Conservation (phyloP, 2,888 invertebrate species). For the Lochmaea crataegi region DNA sequence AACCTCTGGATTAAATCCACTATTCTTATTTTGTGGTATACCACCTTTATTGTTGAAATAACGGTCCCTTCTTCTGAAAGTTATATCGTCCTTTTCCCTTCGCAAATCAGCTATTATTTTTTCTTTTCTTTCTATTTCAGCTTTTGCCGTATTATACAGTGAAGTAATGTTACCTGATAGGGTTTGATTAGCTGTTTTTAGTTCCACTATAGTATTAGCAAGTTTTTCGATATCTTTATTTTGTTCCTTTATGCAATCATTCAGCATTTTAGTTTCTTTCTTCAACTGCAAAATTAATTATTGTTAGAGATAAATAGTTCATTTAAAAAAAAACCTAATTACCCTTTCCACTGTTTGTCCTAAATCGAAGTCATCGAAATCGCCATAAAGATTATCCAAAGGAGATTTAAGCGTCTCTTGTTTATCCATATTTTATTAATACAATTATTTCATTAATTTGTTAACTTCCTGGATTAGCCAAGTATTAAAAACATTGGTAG, state of each 20-base stretch:
- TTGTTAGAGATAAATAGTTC: conserved; percentile 26
- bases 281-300: conserved; percentile 55
- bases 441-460: neutral
- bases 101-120: conserved; percentile 64
- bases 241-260: conserved; percentile 30
- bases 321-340: conserved; percentile 28
- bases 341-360: conserved; percentile 49
- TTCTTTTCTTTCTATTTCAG: conserved; percentile 67
- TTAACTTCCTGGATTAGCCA: neutral
- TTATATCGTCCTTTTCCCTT: conserved; percentile 58
- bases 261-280: conserved; percentile 47
- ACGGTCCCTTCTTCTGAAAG: conserved; percentile 52
- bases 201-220: conserved; percentile 50
- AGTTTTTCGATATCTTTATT: conserved; percentile 39
- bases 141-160: conserved; percentile 65
- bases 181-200: conserved; percentile 58
- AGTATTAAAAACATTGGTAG: neutral
- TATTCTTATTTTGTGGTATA: neutral
- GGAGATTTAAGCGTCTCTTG: neutral
- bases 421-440: neutral
- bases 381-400: conserved; percentile 21
- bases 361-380: conserved; percentile 33
- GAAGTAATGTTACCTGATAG: conserved; percentile 65
- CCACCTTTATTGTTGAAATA: conserved; percentile 1
- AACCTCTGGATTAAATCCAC: neutral